Evolutionary conservation across 1,140 invertebrate genomes (phyloP).

Genomic region (Heliconius melpomene): DNA sequence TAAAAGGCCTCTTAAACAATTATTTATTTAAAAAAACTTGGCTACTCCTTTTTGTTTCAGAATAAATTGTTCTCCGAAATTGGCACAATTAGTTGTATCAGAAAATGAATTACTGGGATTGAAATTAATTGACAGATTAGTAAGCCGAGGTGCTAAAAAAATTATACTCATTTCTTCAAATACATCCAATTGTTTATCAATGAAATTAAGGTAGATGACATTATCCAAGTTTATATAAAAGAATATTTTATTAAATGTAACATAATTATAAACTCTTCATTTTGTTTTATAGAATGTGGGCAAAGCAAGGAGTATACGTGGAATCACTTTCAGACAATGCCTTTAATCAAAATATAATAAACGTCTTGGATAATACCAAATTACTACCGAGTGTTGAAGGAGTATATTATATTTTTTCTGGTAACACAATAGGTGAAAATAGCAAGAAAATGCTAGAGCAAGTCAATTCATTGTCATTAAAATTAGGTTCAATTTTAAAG

Average conservation of each 20-base stretch:
- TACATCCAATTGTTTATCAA: conserved; percentile 20
- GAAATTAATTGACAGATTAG: conserved; percentile 42
- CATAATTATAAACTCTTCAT: background rate
- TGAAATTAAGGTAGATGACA: conserved; percentile 31
- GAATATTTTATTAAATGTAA: too few relatives aligned
- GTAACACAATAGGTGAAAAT: background rate
- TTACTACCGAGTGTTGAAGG: conserved; percentile 14
- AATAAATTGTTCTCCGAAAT: conserved; percentile 39
- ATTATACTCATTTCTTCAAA: conserved; percentile 35
- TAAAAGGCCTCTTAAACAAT: background rate
- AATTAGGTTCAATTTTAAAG: conserved; percentile 14
- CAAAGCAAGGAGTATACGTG: conserved; percentile 23
- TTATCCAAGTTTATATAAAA: background rate
- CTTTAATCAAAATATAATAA: background rate
- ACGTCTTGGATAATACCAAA: conserved; percentile 19
- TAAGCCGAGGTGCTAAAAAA: conserved; percentile 43
- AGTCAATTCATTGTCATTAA: conserved; percentile 1
- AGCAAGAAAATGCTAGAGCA: conserved; percentile 19
- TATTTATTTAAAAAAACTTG: conserved; percentile 13
- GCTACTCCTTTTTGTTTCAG: conserved; percentile 38
- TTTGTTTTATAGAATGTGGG: conserved; percentile 24
- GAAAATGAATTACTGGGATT: conserved; percentile 44
- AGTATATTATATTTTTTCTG: conserved; percentile 27
- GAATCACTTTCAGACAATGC: background rate
- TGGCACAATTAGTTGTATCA: conserved; percentile 40